phyloP scores from a whole-genome alignment of 2,113 vertebrate species.

The Neolamprologus fasciatus region DNA sequence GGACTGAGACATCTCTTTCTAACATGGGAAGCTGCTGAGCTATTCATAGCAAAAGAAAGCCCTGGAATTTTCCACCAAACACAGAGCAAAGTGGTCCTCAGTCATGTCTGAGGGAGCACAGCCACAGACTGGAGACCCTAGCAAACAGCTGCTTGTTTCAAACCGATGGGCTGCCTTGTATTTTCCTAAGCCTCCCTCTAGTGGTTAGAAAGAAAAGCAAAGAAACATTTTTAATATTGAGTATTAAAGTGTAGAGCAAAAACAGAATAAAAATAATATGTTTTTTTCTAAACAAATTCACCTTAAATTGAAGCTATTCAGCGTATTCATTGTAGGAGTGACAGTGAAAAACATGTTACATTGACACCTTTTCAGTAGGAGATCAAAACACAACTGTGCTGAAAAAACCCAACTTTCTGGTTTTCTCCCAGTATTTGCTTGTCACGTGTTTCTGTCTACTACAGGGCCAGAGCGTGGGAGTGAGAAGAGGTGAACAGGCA shows the following conservation, averaged over 20 bases:
- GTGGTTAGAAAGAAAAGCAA: not conserved
- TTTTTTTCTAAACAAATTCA: not conserved
- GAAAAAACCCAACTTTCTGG: not conserved
- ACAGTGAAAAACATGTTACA: not conserved
- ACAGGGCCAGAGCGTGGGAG: not conserved
- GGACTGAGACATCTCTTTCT: not conserved
- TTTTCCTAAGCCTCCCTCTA: constrained; percentile 19
- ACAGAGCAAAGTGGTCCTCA: not conserved
- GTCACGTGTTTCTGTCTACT: not conserved
- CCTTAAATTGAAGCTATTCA: not conserved
- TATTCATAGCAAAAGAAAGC: constrained; percentile 51
- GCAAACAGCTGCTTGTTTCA: not conserved
- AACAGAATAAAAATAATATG: not conserved
- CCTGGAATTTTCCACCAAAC: constrained; percentile 49
- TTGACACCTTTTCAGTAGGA: not conserved
- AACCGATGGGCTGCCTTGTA: not conserved
- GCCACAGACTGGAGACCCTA: not conserved
- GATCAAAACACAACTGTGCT: not conserved
- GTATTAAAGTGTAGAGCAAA: not conserved
- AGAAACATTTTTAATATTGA: not conserved
- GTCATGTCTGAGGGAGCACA: not conserved
- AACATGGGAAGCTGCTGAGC: not conserved
- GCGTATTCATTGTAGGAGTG: not conserved
- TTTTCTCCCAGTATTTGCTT: not conserved
- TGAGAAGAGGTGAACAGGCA: not conserved